Evolutionary conservation across 2,888 invertebrate genomes (phyloP), one percentile per base, ranked within the genome.

Genomic region (Euphydryas editha): DNA sequence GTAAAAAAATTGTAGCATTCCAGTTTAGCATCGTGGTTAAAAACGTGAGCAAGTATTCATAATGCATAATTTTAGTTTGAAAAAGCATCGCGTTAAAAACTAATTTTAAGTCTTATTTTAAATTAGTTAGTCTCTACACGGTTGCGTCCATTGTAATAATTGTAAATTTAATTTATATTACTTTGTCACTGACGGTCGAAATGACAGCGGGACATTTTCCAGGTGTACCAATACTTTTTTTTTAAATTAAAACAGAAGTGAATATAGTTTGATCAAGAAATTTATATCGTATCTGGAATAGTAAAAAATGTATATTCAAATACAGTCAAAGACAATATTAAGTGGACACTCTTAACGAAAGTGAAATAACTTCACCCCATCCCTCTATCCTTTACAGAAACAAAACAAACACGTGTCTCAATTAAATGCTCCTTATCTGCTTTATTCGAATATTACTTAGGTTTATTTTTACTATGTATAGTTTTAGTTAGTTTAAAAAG

Each of bases 1-100:
- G 80, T 70, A 78, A 79, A 67, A 83, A 79, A 79, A 76, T 69
- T 72, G 76, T 65, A 80, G 67, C 62, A 78, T 79, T 58, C 78
- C 78, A 79, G 61, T 85, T 80, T 65, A 84, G 67, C 44, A 75
- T 73, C 56, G 86, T 73, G 4, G 78, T 76, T 56, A 83, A 54
- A 42, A 82, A 72, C 3, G 81, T 76, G 15, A 86, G 57, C 65
- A 82, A 81, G 55, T 82, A 74, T 74, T 84, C 81, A 83, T 83
- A 87, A 72, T 76, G 76, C 84, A 86, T 84, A 36, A 72, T 79
- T 65, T 74, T 74, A 65, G 70, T 79, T 66, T 80, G 79, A 37
- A 77, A 65, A 39, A 74, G 72, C 63, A 76, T 77, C 73, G 80
- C 64, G 58, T 80, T 74, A 73, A 85, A 80, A 63, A 81, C 77